These are phyloP conservation scores for Ecliptopera silaceata DNA, from an alignment of 2,888 invertebrate genomes.

Conservation along the genomic window DNA sequence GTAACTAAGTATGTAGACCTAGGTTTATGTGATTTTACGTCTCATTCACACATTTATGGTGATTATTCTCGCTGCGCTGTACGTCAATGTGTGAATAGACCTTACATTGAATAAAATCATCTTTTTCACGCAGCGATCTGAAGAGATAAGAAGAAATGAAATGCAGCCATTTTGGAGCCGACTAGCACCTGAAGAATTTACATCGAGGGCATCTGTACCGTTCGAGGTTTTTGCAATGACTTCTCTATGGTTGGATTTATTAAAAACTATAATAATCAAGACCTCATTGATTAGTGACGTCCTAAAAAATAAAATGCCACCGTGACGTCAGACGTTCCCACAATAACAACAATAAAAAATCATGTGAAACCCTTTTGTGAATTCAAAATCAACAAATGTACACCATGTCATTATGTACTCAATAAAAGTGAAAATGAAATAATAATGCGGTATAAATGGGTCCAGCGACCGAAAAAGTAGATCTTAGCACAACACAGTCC, in stretches of 20 bases:
- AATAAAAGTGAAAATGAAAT: slow-evolving; percentile 68
- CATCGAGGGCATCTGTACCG: too few species aligned
- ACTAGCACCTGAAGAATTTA: too few species aligned
- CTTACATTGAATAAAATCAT: not conserved
- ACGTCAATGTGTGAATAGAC: not conserved
- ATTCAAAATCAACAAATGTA: slow-evolving; percentile 27
- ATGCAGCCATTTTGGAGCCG: not conserved
- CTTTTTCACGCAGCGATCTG: slow-evolving; percentile 6
- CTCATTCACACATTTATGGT: not conserved
- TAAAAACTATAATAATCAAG: not conserved
- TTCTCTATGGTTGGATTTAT: slow-evolving; percentile 9
- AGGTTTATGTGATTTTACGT: not conserved
- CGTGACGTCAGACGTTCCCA: slow-evolving; percentile 5
- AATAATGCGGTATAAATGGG: slow-evolving; percentile 55
- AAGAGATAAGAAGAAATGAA: slow-evolving; percentile 1
- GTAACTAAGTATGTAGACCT: slow-evolving; percentile 35
- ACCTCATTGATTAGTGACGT: slow-evolving; percentile 6
- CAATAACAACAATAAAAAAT: slow-evolving; percentile 27
- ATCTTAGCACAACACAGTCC: slow-evolving; percentile 63
- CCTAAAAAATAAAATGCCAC: slow-evolving; percentile 11
- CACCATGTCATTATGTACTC: slow-evolving; percentile 57
- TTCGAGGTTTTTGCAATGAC: not conserved
- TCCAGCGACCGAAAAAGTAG: slow-evolving; percentile 55
- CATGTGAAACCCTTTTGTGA: slow-evolving; percentile 21
- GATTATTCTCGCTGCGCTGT: not conserved